Evolutionary conservation across 2,797 vertebrate genomes (phyloP), one percentile per base, ranked within the genome.

Genomic region (Alauda arvensis): DNA sequence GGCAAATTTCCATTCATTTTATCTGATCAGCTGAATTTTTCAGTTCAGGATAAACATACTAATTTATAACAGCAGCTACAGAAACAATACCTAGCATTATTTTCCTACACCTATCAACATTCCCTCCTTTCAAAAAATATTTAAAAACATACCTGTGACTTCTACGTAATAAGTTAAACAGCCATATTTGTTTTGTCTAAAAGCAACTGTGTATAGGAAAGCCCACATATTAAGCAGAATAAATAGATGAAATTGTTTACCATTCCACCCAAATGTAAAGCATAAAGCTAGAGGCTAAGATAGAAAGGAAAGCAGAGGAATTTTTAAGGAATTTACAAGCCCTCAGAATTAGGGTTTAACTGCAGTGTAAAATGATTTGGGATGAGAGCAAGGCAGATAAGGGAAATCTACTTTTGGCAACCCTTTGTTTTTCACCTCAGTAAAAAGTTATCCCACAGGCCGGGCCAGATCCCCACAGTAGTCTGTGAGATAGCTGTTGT

Each of bases 111-210:
- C n/a, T 69, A 13, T 39, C 29, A 72, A 25, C 4, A 21, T 12
- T 1, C 1, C 1, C 2, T 6, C 2, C 3, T 2, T 33, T 39
- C 0, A 8, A 72, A 8, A 71, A 65, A 57, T 42, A 13, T 8
- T 26, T 23, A 1, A 52, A 80, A 51, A 9, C 7, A 14, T 13
- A 0, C 6, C 37, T 29, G 8, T 67, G 45, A 39, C 23, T 87
- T 62, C 57, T 75, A 26, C 42, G 9, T 20, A 53, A 33, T 17
- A 51, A 45, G 12, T 3, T 69, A 55, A 42, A 59, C 39, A 81
- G 12, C 3, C 9, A 65, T 9, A 21, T 33, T 67, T 53, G 5
- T 51, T 28, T 57, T 70, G 28, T 61, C 23, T 49, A 21, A 42
- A 65, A 51, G 7, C 45, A 70, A 57, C 4, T 39, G 4, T 40